Evolutionary conservation across 1,140 invertebrate genomes (phyloP).

Genomic region (Caerostris darwini): DNA sequence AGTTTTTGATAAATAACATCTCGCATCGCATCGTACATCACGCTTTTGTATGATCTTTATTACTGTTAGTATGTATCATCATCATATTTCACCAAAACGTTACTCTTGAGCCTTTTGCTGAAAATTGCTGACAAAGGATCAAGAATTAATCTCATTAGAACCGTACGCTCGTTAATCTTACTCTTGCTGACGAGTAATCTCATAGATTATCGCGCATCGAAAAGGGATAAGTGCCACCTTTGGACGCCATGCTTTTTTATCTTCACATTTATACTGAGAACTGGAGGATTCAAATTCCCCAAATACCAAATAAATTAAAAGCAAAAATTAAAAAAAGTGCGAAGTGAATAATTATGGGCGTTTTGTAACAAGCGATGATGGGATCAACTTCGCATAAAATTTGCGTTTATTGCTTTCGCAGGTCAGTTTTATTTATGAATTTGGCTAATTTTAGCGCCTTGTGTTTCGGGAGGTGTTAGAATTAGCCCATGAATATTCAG

Average conservation of each 20-base stretch:
- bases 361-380: slow-evolving; percentile 30
- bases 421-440: slow-evolving; percentile 31
- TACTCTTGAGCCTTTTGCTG: slow-evolving; percentile 47
- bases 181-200: slow-evolving; percentile 51
- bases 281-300: neutral
- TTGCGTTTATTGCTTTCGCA: slow-evolving; percentile 28
- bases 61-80: slow-evolving; percentile 36
- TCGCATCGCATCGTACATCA: slow-evolving; percentile 56
- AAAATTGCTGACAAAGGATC: slow-evolving; percentile 74
- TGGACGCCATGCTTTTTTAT: neutral
- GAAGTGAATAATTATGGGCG: neutral
- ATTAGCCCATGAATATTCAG: neutral
- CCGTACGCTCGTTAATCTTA: slow-evolving; percentile 52
- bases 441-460: slow-evolving; percentile 1
- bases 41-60: slow-evolving; percentile 73
- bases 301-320: neutral
- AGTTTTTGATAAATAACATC: slow-evolving; percentile 33
- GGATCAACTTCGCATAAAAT: slow-evolving; percentile 30
- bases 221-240: slow-evolving; percentile 1
- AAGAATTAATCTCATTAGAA: slow-evolving; percentile 73
- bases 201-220: slow-evolving; percentile 55
- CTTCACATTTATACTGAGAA: neutral
- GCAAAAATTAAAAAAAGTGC: neutral
- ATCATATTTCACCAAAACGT: slow-evolving; percentile 57
- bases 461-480: no score